A percentile compares a stretch with the other conserved stretches of the same genome.
phyloP scores from a whole-genome alignment of 2,113 vertebrate genomes.

The Arothron firmamentum region DNA sequence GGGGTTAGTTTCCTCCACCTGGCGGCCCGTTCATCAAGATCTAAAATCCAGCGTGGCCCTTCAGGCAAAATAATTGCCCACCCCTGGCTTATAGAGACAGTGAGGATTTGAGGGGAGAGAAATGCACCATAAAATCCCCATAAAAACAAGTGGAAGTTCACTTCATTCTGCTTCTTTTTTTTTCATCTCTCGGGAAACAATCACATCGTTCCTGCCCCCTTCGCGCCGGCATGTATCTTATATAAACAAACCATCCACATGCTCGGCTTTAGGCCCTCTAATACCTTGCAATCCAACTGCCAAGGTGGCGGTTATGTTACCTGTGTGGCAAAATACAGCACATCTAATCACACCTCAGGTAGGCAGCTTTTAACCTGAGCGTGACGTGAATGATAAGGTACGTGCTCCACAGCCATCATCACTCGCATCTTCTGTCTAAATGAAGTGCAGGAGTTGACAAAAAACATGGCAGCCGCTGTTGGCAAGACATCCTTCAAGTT shows the following conservation, averaged over 20 bases:
- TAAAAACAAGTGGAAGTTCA: too few species aligned
- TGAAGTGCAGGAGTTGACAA: neutral
- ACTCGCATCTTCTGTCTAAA: conserved; percentile 6
- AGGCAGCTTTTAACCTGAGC: neutral
- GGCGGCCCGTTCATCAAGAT: too few species aligned
- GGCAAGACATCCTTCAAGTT: neutral
- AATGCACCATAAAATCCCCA: too few species aligned
- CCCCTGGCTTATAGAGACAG: too few species aligned
- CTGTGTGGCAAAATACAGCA: neutral
- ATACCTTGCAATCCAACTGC: neutral
- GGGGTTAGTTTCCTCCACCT: too few species aligned
- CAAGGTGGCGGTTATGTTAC: neutral
- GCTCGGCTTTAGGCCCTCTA: neutral
- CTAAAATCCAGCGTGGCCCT: too few species aligned
- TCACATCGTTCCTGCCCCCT: neutral
- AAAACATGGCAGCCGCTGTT: neutral
- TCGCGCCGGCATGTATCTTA: neutral
- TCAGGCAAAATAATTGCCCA: too few species aligned
- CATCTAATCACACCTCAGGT: too few species aligned
- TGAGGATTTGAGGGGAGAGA: too few species aligned
- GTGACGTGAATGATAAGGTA: neutral
- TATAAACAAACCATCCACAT: neutral
- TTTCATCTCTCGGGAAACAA: neutral
- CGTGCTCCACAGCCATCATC: neutral
- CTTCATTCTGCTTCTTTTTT: neutral